Evolutionary conservation across 2,888 invertebrate species (phyloP).

Genomic region (Augiades crinisus): DNA sequence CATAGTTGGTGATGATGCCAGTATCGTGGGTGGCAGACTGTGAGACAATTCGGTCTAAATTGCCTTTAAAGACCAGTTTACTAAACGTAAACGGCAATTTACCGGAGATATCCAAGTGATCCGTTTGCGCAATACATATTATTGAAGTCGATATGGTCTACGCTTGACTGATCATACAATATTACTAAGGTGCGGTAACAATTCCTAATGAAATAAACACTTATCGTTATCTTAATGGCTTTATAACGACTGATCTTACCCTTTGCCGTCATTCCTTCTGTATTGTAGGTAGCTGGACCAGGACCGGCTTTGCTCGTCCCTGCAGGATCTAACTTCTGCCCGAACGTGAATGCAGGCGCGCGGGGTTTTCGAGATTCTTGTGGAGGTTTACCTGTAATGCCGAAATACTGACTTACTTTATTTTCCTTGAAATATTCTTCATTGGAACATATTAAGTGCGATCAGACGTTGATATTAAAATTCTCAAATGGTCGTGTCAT

Average conservation of each 20-base stretch:
- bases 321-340: slow-evolving; percentile 82
- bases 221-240: not conserved
- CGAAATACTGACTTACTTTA: not conserved
- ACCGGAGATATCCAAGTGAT: slow-evolving; percentile 16
- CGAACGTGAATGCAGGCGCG: slow-evolving; percentile 92
- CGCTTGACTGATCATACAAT: slow-evolving; percentile 10
- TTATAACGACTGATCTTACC: slow-evolving; percentile 73
- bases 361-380: slow-evolving; percentile 88
- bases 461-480: not conserved
- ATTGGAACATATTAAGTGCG: not conserved
- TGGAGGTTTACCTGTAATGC: slow-evolving; percentile 85
- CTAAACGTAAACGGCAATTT: slow-evolving; percentile 17
- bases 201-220: not conserved
- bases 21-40: slow-evolving; percentile 15
- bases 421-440: not conserved
- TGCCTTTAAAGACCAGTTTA: slow-evolving; percentile 20
- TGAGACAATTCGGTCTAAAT: slow-evolving; percentile 17
- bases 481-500: slow-evolving; percentile 1
- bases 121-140: slow-evolving; percentile 19
- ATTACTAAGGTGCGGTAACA: slow-evolving; percentile 15
- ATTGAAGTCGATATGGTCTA: slow-evolving; percentile 6
- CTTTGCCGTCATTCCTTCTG: slow-evolving; percentile 91
- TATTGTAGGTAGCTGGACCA: slow-evolving; percentile 95
- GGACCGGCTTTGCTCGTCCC: slow-evolving; percentile 85
- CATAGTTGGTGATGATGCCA: slow-evolving; percentile 8